These are phyloP conservation scores for Linurgus olivaceus DNA, from an alignment of 2,797 vertebrate genomes.

Conservation along the genomic window DNA sequence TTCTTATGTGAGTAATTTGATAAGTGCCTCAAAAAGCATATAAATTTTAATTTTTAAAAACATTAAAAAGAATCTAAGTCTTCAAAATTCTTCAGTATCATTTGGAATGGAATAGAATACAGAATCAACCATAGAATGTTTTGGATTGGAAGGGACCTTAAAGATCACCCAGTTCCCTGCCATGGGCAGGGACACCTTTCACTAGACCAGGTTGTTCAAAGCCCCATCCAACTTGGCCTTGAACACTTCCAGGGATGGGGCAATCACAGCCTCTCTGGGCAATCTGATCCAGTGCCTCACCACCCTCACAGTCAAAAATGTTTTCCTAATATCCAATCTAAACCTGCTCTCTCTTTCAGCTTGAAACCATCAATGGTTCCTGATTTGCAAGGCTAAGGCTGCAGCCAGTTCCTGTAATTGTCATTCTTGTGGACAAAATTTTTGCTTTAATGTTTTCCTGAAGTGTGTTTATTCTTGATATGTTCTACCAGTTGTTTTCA, in stretches of 20 bases:
- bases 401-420: not conserved
- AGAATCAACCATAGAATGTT: not conserved
- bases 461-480: not conserved
- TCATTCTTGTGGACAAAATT: not conserved
- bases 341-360: not conserved
- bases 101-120: not conserved
- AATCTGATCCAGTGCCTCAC: not conserved
- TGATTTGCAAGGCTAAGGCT: not conserved
- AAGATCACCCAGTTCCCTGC: not conserved
- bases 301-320: not conserved
- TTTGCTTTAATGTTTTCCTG: not conserved
- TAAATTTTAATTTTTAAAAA: not conserved
- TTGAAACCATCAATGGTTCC: not conserved
- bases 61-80: not conserved
- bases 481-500: not conserved
- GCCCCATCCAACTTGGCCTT: not conserved
- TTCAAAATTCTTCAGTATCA: not conserved
- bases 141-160: not conserved
- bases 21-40: not conserved
- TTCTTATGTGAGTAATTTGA: not conserved
- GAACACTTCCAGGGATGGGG: not conserved
- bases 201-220: not conserved
- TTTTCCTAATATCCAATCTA: not conserved
- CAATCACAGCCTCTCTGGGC: not conserved
- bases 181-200: not conserved